Percentiles rank a stretch among this genome's conserved stretches.
Evolutionary conservation across 2,888 invertebrate genomes (phyloP).

Genomic region (Melipona beecheii): DNA sequence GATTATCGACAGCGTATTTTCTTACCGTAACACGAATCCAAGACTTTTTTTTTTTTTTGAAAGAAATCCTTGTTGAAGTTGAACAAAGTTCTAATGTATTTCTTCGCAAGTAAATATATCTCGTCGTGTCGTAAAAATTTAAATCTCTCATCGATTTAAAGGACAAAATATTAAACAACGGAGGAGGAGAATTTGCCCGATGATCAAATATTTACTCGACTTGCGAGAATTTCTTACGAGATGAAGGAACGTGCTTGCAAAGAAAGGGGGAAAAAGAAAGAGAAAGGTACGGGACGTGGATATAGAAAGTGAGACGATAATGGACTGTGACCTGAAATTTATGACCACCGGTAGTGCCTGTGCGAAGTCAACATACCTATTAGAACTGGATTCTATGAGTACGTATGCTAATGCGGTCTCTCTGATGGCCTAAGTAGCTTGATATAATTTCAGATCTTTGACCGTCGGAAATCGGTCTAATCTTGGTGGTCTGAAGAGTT

Average conservation of each 20-base stretch:
- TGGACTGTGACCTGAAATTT: constrained; percentile 10
- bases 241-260: neutral
- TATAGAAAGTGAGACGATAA: neutral
- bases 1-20: neutral
- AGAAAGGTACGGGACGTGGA: neutral
- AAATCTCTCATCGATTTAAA: neutral
- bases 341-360: constrained; percentile 3
- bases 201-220: neutral
- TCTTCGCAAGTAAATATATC: neutral
- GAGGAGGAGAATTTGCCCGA: neutral
- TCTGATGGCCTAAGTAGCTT: constrained; percentile 47
- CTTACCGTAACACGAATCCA: neutral
- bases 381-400: constrained; percentile 42
- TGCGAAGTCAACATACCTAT: constrained; percentile 40
- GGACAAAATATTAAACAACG: neutral
- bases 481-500: constrained; percentile 29
- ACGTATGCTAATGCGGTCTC: constrained; percentile 44
- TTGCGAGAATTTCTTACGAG: neutral
- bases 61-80: neutral
- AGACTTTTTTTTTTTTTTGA: neutral
- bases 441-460: constrained; percentile 73
- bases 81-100: neutral
- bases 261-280: neutral
- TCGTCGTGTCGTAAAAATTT: neutral
- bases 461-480: constrained; percentile 54